Evolutionary conservation across 1,140 invertebrate species (phyloP).

Genomic region (Lysiphlebus fabarum): DNA sequence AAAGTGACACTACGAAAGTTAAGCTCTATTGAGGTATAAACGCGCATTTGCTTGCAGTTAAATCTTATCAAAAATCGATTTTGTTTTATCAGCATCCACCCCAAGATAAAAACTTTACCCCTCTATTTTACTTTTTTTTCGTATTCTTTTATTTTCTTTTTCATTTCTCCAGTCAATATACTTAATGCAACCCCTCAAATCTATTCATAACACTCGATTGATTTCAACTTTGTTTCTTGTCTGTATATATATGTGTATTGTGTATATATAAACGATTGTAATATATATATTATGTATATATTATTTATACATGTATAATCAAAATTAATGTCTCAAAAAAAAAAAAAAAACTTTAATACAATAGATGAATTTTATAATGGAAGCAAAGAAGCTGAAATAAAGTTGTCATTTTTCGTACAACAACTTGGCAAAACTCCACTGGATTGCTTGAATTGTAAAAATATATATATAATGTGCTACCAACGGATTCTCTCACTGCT

Average conservation of each 20-base stretch:
- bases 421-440: no score
- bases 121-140: conserved; percentile 1
- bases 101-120: conserved; percentile 1
- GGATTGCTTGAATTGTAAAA: no score
- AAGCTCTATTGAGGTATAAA: conserved; percentile 23
- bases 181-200: background rate
- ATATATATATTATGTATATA: background rate
- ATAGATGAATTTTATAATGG: no score
- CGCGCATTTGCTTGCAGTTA: conserved; percentile 6
- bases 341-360: no score
- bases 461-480: no score
- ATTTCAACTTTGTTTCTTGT: conserved; percentile 20
- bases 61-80: conserved; percentile 31
- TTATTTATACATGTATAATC: no score
- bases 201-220: conserved; percentile 28
- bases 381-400: no score
- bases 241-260: background rate
- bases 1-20: conserved; percentile 22
- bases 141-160: background rate
- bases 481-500: no score
- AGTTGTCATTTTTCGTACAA: no score
- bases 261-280: background rate
- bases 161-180: no score
- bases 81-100: conserved; percentile 24
- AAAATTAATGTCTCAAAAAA: no score